Evolutionary conservation across 2,797 vertebrate species (phyloP).

Genomic region (Scyliorhinus canicula): DNA sequence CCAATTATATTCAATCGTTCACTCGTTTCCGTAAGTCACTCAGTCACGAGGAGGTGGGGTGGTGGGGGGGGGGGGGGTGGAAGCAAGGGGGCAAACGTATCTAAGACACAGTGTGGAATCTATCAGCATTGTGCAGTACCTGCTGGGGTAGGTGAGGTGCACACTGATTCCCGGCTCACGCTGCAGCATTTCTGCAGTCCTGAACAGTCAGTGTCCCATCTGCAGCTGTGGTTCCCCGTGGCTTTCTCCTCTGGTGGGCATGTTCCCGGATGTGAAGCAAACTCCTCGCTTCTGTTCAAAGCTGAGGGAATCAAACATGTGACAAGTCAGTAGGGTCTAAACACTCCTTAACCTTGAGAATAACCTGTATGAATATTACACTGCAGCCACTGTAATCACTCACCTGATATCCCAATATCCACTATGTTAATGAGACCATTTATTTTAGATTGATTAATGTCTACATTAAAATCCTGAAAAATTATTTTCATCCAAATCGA

Average conservation of each 20-base stretch:
- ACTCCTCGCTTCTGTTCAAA: conserved; percentile 61
- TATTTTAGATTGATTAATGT: neutral
- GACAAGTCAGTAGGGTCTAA: neutral
- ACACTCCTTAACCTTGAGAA: neutral
- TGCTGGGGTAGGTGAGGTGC: conserved; percentile 47
- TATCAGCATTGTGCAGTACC: conserved; percentile 46
- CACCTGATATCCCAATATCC: neutral
- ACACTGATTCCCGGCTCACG: conserved; percentile 46
- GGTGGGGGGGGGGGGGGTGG: too few relatives aligned
- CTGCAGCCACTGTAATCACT: neutral
- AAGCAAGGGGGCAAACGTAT: neutral
- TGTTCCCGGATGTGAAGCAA: conserved; percentile 69
- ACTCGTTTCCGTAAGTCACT: neutral
- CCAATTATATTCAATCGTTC: neutral
- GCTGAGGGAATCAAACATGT: conserved; percentile 54
- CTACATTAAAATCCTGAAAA: neutral
- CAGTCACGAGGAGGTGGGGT: too few relatives aligned
- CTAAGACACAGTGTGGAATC: neutral
- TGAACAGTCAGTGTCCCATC: conserved; percentile 72
- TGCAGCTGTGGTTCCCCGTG: conserved; percentile 51
- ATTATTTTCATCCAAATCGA: neutral
- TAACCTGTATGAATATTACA: neutral
- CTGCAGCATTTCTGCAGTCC: conserved; percentile 80
- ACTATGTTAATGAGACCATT: neutral
- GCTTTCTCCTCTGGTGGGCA: conserved; percentile 58